A percentile compares a stretch with the other conserved stretches of the same genome.
Evolutionary conservation across 2,113 vertebrate genomes (phyloP).

Genomic region (Stictonetta naevosa): DNA sequence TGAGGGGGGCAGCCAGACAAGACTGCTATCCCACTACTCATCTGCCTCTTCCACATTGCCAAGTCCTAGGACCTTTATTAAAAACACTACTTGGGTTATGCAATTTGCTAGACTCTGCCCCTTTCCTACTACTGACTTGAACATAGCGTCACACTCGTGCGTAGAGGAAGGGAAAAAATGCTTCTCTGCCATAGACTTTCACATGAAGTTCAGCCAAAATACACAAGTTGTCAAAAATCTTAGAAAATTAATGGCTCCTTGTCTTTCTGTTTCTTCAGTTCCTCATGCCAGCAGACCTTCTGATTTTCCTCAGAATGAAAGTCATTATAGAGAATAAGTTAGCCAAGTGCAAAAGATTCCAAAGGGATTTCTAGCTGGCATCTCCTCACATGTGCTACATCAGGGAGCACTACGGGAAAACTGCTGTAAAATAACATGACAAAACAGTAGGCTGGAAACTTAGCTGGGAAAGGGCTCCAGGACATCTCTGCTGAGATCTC

Average conservation of each 20-base stretch:
- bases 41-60: slow-evolving; percentile 20
- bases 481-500: not conserved
- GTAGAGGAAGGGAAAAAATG: not conserved
- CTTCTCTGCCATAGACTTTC: not conserved
- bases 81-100: not conserved
- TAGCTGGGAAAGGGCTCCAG: not conserved
- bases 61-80: not conserved
- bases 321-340: not conserved
- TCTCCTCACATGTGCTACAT: not conserved
- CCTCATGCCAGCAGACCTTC: not conserved
- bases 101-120: slow-evolving; percentile 8
- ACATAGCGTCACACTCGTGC: fast-evolving
- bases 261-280: not conserved
- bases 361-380: not conserved
- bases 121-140: not conserved
- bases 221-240: not conserved
- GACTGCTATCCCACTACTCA: not conserved
- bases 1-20: slow-evolving; percentile 10
- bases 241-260: not conserved
- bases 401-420: not conserved
- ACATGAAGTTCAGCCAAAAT: not conserved
- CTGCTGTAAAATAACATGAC: fast-evolving
- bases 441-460: fast-evolving
- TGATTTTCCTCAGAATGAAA: not conserved
- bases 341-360: not conserved